Base-by-base conservation (phyloP, 2,113 vertebrate genomes). In the Clarias batrachus region DNA sequence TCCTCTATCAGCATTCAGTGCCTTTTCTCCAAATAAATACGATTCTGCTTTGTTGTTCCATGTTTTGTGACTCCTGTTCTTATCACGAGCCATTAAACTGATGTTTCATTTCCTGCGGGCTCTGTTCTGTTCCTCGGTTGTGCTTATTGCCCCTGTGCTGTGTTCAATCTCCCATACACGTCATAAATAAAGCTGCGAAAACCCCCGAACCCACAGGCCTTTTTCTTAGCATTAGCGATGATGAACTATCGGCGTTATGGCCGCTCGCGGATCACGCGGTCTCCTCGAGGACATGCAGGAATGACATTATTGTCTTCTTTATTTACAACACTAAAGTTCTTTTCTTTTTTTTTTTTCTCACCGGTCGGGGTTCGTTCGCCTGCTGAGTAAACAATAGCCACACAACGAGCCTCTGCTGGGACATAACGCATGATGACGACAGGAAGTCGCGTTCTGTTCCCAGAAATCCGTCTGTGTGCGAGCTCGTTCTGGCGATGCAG, bases 61-160 rank as follows among this genome's bases (percentile, higher is more conserved):
- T 25, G 17, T 66, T 79, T 79, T 79, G 54, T 68, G 19, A 68
- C 41, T 21, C 11, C 84, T 37, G 62, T 68, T 79, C 63, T 57
- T 54, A 85, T 85, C 62, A 85, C 52, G 52, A 30, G 27, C 27
- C 74, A 85, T 85, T 85, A 85, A 85, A 65, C 60, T n/a, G 74
- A 23, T 57, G 84, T 57, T 85, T 79, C 60, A 68, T 80, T 85
- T 68, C 76, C 84, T 79, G 74, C 71, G 17, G 48, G 71, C 48
- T 65, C 74, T 63, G 56, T 76, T 84, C 17, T 33, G 70, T 76
- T 84, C 71, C 73, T 66, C 76, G 16, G 21, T 27, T 52, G 62
- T 56, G 74, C 60, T 85, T 85, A 85, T 79, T 68, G 84, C 41
- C 76, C 52, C 62, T 65, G 59, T 56, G 59, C 56, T 54, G 60